These are phyloP conservation scores for Peromyscus californicus DNA, from an alignment of 2,113 vertebrate species.

Conservation along the genomic window DNA sequence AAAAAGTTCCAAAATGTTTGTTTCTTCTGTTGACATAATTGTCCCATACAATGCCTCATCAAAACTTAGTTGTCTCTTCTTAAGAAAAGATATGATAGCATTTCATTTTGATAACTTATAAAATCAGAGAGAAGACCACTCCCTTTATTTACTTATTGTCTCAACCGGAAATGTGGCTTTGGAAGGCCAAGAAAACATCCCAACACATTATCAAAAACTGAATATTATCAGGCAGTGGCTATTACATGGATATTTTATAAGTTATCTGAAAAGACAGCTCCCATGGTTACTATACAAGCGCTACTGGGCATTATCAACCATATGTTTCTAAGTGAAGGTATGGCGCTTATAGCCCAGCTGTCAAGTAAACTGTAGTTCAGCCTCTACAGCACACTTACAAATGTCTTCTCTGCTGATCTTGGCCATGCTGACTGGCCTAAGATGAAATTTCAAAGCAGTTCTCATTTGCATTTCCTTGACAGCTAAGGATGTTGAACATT, in stretches of 20 bases:
- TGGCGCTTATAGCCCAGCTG: background rate
- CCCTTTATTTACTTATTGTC: conserved; percentile 24
- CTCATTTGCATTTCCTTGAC: too few species aligned
- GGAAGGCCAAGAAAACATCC: background rate
- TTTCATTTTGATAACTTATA: conserved; percentile 43
- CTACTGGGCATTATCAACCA: background rate
- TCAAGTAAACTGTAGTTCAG: background rate
- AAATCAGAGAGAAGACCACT: background rate
- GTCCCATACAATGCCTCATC: background rate
- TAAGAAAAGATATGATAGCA: conserved; percentile 9
- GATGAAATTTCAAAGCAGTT: too few species aligned
- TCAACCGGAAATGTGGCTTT: background rate
- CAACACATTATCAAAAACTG: background rate
- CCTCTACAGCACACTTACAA: background rate
- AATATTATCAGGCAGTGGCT: background rate
- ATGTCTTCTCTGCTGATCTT: background rate
- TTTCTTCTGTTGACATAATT: conserved; percentile 9
- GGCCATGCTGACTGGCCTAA: background rate
- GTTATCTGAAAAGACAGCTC: background rate
- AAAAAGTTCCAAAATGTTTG: background rate
- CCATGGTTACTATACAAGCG: background rate
- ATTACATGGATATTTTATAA: background rate
- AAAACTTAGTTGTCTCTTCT: background rate
- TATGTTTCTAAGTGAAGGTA: background rate
- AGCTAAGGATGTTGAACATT: too few species aligned